These are phyloP conservation scores for Cosmia pyralina DNA, from an alignment of 2,888 invertebrate species.

Conservation along the genomic window DNA sequence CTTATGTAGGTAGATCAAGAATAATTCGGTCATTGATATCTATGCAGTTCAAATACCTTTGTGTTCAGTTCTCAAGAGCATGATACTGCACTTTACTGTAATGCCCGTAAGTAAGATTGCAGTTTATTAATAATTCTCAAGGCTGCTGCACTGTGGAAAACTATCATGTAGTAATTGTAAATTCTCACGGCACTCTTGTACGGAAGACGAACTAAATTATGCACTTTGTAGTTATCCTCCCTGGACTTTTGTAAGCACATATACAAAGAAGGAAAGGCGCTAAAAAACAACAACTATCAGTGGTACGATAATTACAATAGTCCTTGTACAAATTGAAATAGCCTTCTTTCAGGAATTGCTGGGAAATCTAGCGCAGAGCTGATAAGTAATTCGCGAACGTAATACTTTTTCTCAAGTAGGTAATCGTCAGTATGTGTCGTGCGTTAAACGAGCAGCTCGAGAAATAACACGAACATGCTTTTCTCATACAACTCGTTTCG, in stretches of 20 bases:
- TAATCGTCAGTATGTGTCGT: conserved; percentile 28
- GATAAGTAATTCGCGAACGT: conserved; percentile 40
- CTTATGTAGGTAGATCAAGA: conserved; percentile 18
- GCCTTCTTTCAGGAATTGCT: conserved; percentile 40
- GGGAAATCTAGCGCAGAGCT: conserved; percentile 20
- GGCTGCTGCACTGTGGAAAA: conserved; percentile 25
- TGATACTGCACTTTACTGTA: conserved; percentile 49
- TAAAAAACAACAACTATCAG: conserved; percentile 21
- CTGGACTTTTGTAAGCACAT: not conserved
- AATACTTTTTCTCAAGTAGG: conserved; percentile 8
- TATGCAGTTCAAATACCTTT: conserved; percentile 39
- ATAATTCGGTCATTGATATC: conserved; percentile 51
- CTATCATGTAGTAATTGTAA: conserved; percentile 32
- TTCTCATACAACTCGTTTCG: conserved; percentile 43
- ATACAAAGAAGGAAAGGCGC: conserved; percentile 24
- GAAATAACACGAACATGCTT: conserved; percentile 8
- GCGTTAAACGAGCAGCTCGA: conserved; percentile 40
- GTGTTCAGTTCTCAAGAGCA: conserved; percentile 30
- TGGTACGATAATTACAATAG: conserved; percentile 14
- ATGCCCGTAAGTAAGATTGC: conserved; percentile 22
- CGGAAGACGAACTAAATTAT: conserved; percentile 10
- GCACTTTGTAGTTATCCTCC: not conserved
- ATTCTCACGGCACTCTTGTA: conserved; percentile 6
- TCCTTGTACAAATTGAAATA: conserved; percentile 30
- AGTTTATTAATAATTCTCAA: conserved; percentile 57